Evolutionary conservation across 2,797 vertebrate species (phyloP).

Genomic region (Parauchenoglanis ngamensis): DNA sequence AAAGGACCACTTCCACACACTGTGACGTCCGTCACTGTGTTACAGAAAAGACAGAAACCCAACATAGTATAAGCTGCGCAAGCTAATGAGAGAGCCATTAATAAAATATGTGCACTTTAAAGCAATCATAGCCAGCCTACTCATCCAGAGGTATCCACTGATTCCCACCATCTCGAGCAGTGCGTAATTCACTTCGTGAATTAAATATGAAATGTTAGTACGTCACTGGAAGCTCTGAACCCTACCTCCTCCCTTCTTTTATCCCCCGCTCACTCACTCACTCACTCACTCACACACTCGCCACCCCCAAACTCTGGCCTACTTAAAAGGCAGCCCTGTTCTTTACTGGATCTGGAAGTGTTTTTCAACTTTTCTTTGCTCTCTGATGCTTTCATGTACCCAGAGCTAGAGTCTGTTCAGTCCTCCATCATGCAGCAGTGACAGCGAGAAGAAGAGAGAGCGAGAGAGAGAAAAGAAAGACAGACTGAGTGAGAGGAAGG

Average conservation of each 20-base stretch:
- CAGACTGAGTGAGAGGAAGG: slow-evolving; percentile 16
- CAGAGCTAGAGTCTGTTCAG: slow-evolving; percentile 11
- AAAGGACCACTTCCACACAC: slow-evolving; percentile 19
- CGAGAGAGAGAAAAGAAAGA: neutral
- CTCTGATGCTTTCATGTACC: slow-evolving; percentile 50
- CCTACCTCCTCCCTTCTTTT: slow-evolving; percentile 31
- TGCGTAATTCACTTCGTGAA: slow-evolving; percentile 65
- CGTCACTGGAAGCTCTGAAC: slow-evolving; percentile 69
- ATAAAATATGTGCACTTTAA: slow-evolving; percentile 75
- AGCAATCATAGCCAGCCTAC: slow-evolving; percentile 60
- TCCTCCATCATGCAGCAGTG: slow-evolving; percentile 49
- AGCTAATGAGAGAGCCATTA: slow-evolving; percentile 69
- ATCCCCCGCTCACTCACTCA: slow-evolving; percentile 52
- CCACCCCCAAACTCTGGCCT: slow-evolving; percentile 49
- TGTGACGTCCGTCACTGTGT: neutral
- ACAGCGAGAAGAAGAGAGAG: slow-evolving; percentile 3
- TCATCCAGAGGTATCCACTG: slow-evolving; percentile 59
- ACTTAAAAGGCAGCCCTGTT: slow-evolving; percentile 35
- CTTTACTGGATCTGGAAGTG: slow-evolving; percentile 29
- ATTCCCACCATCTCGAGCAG: slow-evolving; percentile 59
- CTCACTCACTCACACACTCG: slow-evolving; percentile 16
- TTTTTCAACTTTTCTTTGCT: slow-evolving; percentile 49
- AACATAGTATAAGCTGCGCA: slow-evolving; percentile 54
- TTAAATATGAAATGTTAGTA: slow-evolving; percentile 72
- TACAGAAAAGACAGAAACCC: slow-evolving; percentile 37